phyloP scores from a whole-genome alignment of 2,888 invertebrate species.

The Polydrusus tereticollis region DNA sequence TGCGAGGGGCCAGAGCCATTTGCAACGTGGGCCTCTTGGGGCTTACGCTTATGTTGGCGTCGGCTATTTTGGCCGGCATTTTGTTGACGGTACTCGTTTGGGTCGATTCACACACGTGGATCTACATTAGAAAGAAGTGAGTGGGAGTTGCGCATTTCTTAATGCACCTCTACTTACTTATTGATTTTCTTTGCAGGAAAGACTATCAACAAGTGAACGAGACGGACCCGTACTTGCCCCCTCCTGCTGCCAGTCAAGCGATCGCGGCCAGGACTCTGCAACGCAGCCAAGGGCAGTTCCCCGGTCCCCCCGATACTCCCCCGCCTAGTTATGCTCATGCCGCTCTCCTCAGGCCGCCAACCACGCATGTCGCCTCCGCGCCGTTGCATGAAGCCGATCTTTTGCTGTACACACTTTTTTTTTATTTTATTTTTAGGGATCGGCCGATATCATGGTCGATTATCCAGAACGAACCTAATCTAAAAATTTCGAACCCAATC shows the following conservation, averaged over 20 bases:
- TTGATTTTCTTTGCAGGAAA: constrained; percentile 70
- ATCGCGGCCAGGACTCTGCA: constrained; percentile 74
- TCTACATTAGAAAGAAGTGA: constrained; percentile 92
- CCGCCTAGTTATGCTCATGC: constrained; percentile 71
- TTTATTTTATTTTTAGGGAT: constrained; percentile 58
- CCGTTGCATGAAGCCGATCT: constrained; percentile 67
- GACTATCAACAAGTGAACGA: constrained; percentile 83
- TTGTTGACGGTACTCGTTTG: constrained; percentile 93
- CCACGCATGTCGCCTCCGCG: constrained; percentile 66
- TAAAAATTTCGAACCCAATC: no score
- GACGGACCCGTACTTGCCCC: constrained; percentile 86
- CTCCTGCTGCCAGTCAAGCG: constrained; percentile 72
- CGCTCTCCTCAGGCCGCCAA: constrained; percentile 65
- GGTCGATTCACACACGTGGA: constrained; percentile 97
- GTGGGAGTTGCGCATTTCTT: neutral
- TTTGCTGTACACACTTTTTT: constrained; percentile 57
- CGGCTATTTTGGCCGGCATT: constrained; percentile 88
- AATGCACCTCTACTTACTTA: neutral
- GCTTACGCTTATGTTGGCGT: constrained; percentile 86
- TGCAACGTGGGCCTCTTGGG: constrained; percentile 89
- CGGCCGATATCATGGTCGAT: neutral
- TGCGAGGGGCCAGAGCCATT: constrained; percentile 80
- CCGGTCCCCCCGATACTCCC: constrained; percentile 72
- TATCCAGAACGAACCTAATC: no score
- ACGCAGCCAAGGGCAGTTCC: constrained; percentile 80